Evolutionary conservation across 2,797 vertebrate species (phyloP), one percentile per base, ranked within the genome.

Genomic region (Gallinago stenura): DNA sequence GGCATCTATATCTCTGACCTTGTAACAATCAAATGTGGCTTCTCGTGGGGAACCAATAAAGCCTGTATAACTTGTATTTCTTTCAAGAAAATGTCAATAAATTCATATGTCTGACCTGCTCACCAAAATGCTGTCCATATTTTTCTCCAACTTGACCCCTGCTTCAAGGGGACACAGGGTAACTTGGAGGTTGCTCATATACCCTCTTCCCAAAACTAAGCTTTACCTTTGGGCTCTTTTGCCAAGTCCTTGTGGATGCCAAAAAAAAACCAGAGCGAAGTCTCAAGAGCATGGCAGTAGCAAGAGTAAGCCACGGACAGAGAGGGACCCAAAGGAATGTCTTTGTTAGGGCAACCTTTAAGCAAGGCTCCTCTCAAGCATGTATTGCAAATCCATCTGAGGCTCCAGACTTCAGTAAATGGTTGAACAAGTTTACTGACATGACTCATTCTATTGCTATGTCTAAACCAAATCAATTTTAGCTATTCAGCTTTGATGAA

Each of bases 381-480:
- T 7, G 0, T 35, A 51, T 45, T 78, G 35, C 58, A 93, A 81
- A 76, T 17, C 19, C 83, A n/a, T 41, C 37, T 5, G 35, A 82
- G 68, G 69, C 68, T 92, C 93, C 91, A 94, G 83, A 92, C 68
- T 80, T 97, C 75, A 90, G 83, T 92, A 92, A 93, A 96, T 71
- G 89, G 85, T 82, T 95, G 88, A 95, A 68, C 64, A 96, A 80
- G 37, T 92, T 97, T 95, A 95, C 89, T 90, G 60, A 94, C 71
- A 31, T 92, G 91, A 96, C 85, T 96, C 95, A 94, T 80, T 84
- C 83, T 56, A 46, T 25, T 85, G 87, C 89, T 89, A 93, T 95
- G 92, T 68, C 86, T 93, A 93, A 95, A 82, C n/a, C 4, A 28
- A 93, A 93, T 90, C 83, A 79, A n/a, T 87, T 95, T 90, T 87